Percentiles rank a stretch among this genome's conserved stretches.
phyloP scores from a whole-genome alignment of 2,888 invertebrate species.

The Lasius platythorax region DNA sequence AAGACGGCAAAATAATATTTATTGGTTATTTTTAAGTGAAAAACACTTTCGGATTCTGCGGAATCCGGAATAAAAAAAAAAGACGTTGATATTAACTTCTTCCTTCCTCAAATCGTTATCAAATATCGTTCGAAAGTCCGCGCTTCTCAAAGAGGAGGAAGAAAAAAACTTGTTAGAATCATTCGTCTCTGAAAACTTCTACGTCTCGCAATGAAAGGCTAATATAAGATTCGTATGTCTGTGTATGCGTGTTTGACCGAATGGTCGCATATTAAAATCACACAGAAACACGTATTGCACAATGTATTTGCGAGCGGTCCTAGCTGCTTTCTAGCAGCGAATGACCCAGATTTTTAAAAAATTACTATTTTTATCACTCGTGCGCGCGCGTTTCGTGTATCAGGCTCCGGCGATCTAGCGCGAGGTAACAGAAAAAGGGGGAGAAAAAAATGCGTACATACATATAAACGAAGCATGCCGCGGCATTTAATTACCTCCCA shows the following conservation, averaged over 20 bases:
- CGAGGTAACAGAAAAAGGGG: neutral
- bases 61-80: neutral
- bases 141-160: neutral
- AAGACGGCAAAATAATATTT: neutral
- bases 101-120: neutral
- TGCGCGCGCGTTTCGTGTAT: conserved; percentile 24
- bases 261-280: conserved; percentile 48
- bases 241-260: neutral
- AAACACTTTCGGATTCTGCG: neutral
- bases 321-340: conserved; percentile 15
- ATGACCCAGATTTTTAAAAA: conserved; percentile 63
- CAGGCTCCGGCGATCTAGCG: neutral
- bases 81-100: conserved; percentile 10
- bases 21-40: neutral
- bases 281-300: conserved; percentile 4
- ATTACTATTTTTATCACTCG: conserved; percentile 52
- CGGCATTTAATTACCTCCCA: conserved; percentile 61
- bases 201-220: neutral
- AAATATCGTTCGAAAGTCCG: neutral
- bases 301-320: neutral
- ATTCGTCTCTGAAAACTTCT: neutral
- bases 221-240: neutral
- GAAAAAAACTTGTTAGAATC: neutral
- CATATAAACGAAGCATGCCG: conserved; percentile 47
- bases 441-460: neutral